Evolutionary conservation across 2,113 vertebrate species (phyloP).

Genomic region (Nestor notabilis): DNA sequence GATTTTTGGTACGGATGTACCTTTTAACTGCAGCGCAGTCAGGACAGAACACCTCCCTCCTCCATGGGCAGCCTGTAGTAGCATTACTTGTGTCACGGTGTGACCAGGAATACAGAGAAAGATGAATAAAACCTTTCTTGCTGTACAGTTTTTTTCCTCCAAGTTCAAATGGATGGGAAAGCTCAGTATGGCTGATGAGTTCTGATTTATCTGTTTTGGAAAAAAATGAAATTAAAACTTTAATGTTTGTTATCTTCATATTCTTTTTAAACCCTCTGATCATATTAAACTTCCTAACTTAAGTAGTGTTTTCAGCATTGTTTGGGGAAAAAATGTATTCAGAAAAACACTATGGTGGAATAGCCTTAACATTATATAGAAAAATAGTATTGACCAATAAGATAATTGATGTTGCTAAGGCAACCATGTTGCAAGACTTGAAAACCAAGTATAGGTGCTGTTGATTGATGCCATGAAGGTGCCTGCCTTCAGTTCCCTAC

Average conservation of each 20-base stretch:
- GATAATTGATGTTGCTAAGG: background rate
- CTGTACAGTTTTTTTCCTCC: background rate
- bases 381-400: background rate
- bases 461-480: fast-evolving
- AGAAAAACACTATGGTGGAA: background rate
- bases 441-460: background rate
- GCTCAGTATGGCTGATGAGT: background rate
- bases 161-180: background rate
- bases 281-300: background rate
- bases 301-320: background rate
- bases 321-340: background rate
- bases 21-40: background rate
- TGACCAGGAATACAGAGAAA: background rate
- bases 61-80: background rate
- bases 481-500: background rate
- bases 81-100: fast-evolving
- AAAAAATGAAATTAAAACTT: background rate
- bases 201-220: background rate
- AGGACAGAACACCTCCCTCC: background rate
- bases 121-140: background rate
- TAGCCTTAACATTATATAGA: background rate
- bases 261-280: background rate
- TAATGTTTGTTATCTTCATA: background rate
- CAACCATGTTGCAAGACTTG: background rate
- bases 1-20: background rate